Evolutionary conservation across 2,888 invertebrate species (phyloP), one percentile per base, ranked within the genome.

Genomic region (Drosophila colorata): DNA sequence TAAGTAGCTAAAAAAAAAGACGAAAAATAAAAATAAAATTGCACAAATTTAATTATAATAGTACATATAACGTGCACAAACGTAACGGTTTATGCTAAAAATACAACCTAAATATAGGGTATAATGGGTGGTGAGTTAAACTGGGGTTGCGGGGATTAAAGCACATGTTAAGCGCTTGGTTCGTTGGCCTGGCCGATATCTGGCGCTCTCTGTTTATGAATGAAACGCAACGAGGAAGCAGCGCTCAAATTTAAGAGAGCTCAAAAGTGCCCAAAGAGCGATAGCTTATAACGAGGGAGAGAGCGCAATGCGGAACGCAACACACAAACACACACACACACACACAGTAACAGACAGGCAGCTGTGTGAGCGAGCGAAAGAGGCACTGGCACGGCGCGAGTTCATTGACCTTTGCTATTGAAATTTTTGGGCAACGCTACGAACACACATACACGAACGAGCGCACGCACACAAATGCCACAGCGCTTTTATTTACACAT

Each of bases 361-460:
- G 33, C 13, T 35, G 55, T 9, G 55, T 31, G 57, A 28, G 67
- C n/a, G 44, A 43, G 47, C 6, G 55, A 38, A 48, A 74, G 74
- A 55, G 60, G 65, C 74, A 76, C 58, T 76, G 76, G 76, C 55
- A 56, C 67, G 55, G 25, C 46, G 49, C 56, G 74, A 91, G 90
- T 90, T 90, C 91, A 87, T 87, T 84, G 89, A 90, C 90, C 90
- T 90, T 90, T 91, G 90, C 91, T 90, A 90, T 86, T 86, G 86
- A 86, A 86, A 86, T 88, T 86, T 86, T 87, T 84, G 86, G 86
- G 81, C 69, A 87, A 77, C 67, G 70, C 69, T 49, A 72, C 66
- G 69, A 28, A 53, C 68, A 48, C 56, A 65, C 43, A 47, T 49
- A 47, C 23, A 61, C 47, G 46, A 63, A 58, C 63, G 33, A 25